Evolutionary conservation across 2,797 vertebrate species (phyloP), one percentile per base, ranked within the genome.

Genomic region (Melanotaenia parkinsoni): DNA sequence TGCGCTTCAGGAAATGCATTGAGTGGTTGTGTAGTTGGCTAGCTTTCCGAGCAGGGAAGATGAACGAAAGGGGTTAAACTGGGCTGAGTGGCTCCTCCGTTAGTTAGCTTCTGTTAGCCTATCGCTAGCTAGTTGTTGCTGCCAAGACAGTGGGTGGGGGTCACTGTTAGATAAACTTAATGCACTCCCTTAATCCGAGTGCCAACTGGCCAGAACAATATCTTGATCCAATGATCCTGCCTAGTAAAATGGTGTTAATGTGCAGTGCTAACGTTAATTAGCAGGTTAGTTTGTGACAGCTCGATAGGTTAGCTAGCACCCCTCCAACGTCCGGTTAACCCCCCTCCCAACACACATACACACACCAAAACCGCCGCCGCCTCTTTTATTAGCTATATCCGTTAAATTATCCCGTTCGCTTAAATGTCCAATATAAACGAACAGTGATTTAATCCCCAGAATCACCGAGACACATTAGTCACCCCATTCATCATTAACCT

Each of bases 41-140:
- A 74, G 77, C 72, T 40, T 72, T 66, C 51, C 81, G 79, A 81
- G 63, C 69, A 67, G 79, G 61, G 65, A 63, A 47, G 61, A 65
- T 54, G 86, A 76, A 59, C 70, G 58, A 86, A 84, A 86, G 83
- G 90, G 90, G 89, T 92, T 92, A 92, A 91, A 85, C 77, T 88
- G 84, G 82, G 81, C 65, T 89, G 83, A 89, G 85, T 80, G 81
- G 81, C 82, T 93, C 69, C 87, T 77, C 80, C 62, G 90, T 66
- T 82, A 67, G 85, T 71, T 87, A 84, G 88, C 84, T 64, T 67
- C 67, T 28, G 74, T 71, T 90, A 90, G 88, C 88, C 45, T 67
- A 67, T 37, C 62, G 74, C 70, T 91, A 88, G 74, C 80, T 74
- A 76, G 64, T 70, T 65, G 26, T 30, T 66, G 59, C 60, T 85